Conservation (phyloP, 2,888 invertebrate species). For the Mesorhabditis sp. region DNA sequence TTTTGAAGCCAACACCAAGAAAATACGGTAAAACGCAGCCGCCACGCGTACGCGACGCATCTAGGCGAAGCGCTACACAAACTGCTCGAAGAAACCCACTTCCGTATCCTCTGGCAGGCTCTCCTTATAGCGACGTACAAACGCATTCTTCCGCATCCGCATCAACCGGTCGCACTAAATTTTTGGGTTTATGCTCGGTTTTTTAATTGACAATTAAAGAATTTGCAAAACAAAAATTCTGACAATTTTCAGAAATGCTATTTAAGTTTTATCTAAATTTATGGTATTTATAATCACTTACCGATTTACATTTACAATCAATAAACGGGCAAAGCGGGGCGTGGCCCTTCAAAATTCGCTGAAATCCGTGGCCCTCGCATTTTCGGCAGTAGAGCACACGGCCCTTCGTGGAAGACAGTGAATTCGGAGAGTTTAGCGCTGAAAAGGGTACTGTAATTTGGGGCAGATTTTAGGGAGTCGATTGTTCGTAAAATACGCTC, state of each 20-base stretch:
- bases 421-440: neutral
- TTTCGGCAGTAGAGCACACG: conserved; percentile 42
- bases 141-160: neutral
- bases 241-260: no score
- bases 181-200: no score
- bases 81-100: neutral
- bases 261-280: no score
- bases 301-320: conserved; percentile 43
- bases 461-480: no score
- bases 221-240: neutral
- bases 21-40: neutral
- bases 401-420: conserved; percentile 13
- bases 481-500: no score
- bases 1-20: neutral
- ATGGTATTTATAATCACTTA: conserved; percentile 15
- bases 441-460: no score
- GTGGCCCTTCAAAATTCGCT: conserved; percentile 44
- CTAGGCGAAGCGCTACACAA: no score
- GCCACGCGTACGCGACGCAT: no score
- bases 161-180: neutral
- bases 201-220: neutral
- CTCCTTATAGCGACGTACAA: neutral
- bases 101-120: neutral
- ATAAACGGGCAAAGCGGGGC: conserved; percentile 46
- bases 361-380: conserved; percentile 47